Evolutionary conservation across 92 coral and sea anemone genomes (phyloP).

Genomic region (Porites cylindrica): DNA sequence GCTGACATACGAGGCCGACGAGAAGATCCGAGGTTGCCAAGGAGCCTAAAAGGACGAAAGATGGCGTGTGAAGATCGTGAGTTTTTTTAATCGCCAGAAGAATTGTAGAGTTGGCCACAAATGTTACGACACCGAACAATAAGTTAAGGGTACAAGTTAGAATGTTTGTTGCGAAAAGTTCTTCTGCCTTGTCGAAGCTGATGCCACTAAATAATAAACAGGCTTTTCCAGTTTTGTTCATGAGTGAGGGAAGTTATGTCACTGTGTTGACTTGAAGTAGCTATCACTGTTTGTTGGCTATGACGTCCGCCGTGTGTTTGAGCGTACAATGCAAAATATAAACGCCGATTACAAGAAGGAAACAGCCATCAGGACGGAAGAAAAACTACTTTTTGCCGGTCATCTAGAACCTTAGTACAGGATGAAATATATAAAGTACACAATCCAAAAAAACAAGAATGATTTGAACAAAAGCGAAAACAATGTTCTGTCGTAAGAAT

Average conservation of each 20-base stretch:
- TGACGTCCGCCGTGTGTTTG: too few relatives aligned
- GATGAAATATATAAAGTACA: neutral
- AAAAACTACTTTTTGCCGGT: neutral
- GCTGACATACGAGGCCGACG: conserved; percentile 42
- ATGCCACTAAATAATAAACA: neutral
- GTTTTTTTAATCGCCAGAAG: neutral
- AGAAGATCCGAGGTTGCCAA: conserved; percentile 41
- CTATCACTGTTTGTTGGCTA: neutral
- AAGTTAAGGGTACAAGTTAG: conserved; percentile 4
- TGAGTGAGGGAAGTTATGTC: neutral
- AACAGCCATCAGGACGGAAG: neutral
- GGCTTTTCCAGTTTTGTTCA: neutral
- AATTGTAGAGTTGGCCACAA: conserved; percentile 7
- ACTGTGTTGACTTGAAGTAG: neutral
- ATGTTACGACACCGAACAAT: conserved; percentile 23
- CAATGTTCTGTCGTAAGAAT: conserved; percentile 15
- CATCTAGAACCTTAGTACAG: conserved; percentile 9
- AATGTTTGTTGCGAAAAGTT: neutral
- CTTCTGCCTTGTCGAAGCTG: neutral
- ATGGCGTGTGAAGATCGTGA: conserved; percentile 13
- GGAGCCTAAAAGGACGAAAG: conserved; percentile 36
- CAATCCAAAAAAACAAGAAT: conserved; percentile 9
- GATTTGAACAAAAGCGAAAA: neutral
- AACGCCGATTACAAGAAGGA: neutral
- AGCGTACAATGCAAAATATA: too few relatives aligned